Base-by-base conservation (phyloP, 2,888 invertebrate genomes). In the Aphodius sticticus region DNA sequence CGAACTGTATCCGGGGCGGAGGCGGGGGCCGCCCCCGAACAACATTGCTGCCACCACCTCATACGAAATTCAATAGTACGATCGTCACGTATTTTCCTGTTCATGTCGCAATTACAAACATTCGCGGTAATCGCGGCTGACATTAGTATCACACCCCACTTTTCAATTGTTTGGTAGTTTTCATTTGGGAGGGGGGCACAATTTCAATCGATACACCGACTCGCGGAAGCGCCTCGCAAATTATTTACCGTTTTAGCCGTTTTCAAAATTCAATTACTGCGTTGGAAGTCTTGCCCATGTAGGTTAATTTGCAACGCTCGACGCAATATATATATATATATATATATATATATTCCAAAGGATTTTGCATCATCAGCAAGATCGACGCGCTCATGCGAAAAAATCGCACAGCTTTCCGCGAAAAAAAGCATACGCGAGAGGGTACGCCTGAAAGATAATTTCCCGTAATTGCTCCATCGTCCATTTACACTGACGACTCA, bases 81-180 rank as follows among this genome's bases (percentile, higher is more conserved):
- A 74, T 36, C 37, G 74, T 36, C 74, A 74, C 74, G 36, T 74
- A 74, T 74, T 74, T 74, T 37, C 37, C 74, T 74, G 74, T 74
- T 74, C 74, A 74, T 36, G 36, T 37, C 37, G 35, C 36, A 74
- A 74, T 74, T 74, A 74, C 74, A 37, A 35, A 7, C 35, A 35
- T 35, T 4, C 74, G n/a, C 35, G 7, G 74, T 35, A 37, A 37
- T 26, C 16, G 15, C 74, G 74, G 12, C n/a, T 12, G 37, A 15
- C 74, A 74, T 74, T 74, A 74, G 74, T 37, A 35, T 74, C 74
- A 35, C 74, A 35, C 9, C n/a, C 35, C 74, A 37, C 36, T 74
- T 74, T 74, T 74, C 74, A 74, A 74, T 74, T 74, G 74, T 74
- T 74, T 74, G 35, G 36, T 74, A 74, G 74, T 74, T 74, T 74